Percentiles rank a stretch among this genome's conserved stretches.
phyloP scores from a whole-genome alignment of 2,797 vertebrate species.

The Tragelaphus oryx region DNA sequence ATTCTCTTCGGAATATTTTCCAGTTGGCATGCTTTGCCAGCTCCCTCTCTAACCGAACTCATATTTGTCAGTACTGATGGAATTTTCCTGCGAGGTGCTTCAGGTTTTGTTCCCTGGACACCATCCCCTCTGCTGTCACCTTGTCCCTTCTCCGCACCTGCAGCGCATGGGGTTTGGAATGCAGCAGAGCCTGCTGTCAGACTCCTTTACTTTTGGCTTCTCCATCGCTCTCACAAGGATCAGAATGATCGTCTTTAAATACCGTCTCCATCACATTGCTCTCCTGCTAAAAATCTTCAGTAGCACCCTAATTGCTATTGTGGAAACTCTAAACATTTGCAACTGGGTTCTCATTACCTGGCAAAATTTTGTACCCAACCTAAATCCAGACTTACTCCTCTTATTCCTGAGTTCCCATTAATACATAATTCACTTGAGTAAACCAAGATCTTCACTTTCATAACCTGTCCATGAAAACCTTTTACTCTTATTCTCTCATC shows the following conservation, averaged over 20 bases:
- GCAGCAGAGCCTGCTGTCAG: neutral
- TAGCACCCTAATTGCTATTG: neutral
- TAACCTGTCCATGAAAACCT: neutral
- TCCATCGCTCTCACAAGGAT: neutral
- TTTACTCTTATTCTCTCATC: neutral
- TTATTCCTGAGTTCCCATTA: neutral
- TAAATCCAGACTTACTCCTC: neutral
- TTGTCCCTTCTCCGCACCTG: neutral
- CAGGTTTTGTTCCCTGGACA: neutral
- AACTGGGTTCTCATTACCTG: neutral
- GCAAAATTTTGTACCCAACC: neutral
- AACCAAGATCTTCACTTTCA: neutral
- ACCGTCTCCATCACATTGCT: neutral
- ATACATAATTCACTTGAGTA: neutral
- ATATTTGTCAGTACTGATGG: constrained; percentile 3
- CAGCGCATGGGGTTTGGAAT: neutral
- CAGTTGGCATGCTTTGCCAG: neutral
- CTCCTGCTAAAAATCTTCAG: neutral
- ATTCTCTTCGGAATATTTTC: neutral
- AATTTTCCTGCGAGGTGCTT: constrained; percentile 58
- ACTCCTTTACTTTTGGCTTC: neutral
- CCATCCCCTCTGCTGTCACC: neutral
- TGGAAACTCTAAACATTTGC: neutral
- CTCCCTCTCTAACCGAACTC: constrained; percentile 15
- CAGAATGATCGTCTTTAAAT: neutral